Evolutionary conservation across 2,797 vertebrate genomes (phyloP).

Genomic region (Anguilla obscura): DNA sequence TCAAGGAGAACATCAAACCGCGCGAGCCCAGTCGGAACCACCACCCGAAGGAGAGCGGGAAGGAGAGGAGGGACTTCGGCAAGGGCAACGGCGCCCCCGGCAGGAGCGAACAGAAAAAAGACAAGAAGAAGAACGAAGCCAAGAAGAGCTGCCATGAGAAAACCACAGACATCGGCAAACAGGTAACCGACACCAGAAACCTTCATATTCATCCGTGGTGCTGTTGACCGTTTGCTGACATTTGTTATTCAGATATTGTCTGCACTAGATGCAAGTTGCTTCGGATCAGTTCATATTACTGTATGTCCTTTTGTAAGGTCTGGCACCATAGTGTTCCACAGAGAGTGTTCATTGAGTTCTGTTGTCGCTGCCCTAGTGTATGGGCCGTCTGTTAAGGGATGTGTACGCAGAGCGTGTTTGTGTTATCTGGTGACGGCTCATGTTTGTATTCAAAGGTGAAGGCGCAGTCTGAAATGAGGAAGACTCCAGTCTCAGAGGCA

Average conservation of each 20-base stretch:
- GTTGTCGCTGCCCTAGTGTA: background rate
- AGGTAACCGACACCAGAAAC: constrained; percentile 67
- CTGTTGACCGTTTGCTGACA: too few species aligned
- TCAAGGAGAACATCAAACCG: constrained; percentile 97
- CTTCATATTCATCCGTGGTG: too few species aligned
- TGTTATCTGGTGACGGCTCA: constrained; percentile 85
- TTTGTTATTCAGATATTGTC: too few species aligned
- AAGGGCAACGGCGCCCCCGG: constrained; percentile 74
- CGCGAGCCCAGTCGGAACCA: constrained; percentile 77
- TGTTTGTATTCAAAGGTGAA: constrained; percentile 78
- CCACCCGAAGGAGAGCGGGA: constrained; percentile 75
- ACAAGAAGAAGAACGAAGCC: constrained; percentile 89
- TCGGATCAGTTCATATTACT: too few species aligned
- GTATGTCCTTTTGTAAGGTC: too few species aligned
- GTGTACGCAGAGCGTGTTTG: background rate
- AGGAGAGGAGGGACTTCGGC: constrained; percentile 78
- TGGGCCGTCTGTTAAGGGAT: background rate
- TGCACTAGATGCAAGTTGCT: too few species aligned
- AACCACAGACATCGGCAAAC: constrained; percentile 79
- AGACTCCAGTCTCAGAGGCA: constrained; percentile 90
- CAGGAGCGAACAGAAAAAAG: constrained; percentile 85
- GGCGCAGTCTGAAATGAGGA: constrained; percentile 87
- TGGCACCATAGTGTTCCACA: too few species aligned
- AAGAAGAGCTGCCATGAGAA: constrained; percentile 84
- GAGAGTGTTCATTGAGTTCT: background rate